phyloP scores from a whole-genome alignment of 2,797 vertebrate species.

The Morus bassanus region DNA sequence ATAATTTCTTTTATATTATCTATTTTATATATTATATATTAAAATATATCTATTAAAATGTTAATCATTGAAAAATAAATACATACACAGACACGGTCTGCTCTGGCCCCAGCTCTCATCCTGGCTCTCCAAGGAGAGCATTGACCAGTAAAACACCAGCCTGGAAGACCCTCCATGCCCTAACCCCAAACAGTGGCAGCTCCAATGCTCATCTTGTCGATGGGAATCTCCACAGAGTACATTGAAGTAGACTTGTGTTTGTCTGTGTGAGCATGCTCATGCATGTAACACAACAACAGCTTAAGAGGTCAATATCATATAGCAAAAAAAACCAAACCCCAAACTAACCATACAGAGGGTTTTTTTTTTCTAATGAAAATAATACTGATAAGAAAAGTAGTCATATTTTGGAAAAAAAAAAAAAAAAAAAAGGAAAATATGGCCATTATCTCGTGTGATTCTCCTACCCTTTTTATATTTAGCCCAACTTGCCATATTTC shows the following conservation, averaged over 20 bases:
- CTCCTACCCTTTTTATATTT: background rate
- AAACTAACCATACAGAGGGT: background rate
- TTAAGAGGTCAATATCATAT: background rate
- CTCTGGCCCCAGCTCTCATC: background rate
- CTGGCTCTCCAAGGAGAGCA: background rate
- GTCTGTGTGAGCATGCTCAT: background rate
- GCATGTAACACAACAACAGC: background rate
- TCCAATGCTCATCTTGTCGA: no score
- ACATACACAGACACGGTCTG: rapidly evolving
- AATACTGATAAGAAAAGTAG: background rate
- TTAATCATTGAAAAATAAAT: no score
- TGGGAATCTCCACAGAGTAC: background rate
- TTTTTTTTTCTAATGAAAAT: background rate
- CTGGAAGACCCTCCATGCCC: background rate
- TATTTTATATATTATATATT: no score
- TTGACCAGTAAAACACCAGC: background rate
- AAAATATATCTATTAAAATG: no score
- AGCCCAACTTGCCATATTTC: background rate
- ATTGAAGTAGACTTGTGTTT: background rate
- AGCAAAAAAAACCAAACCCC: no score
- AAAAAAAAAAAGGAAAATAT: background rate
- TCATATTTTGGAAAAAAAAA: background rate
- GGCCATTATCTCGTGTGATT: rapidly evolving
- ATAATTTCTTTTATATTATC: no score
- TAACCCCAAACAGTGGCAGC: background rate